Evolutionary conservation across 2,888 invertebrate species (phyloP).

Genomic region (Protonemura montana): DNA sequence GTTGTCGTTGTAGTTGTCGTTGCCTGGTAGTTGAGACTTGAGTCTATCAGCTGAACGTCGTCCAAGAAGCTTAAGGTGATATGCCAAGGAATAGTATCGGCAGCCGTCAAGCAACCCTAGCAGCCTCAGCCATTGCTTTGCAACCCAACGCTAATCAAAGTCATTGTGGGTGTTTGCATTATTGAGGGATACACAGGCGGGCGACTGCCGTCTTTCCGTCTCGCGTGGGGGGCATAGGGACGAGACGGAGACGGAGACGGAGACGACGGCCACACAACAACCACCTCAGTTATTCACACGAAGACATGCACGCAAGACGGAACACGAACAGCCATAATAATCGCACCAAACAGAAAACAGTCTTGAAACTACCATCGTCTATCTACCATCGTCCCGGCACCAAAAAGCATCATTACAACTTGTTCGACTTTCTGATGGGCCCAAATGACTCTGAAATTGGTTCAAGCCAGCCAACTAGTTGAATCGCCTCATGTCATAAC

Average conservation of each 20-base stretch:
- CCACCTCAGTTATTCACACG: neutral
- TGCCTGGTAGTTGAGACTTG: slow-evolving; percentile 21
- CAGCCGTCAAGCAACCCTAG: neutral
- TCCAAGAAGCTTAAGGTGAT: neutral
- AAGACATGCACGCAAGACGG: neutral
- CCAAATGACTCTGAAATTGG: neutral
- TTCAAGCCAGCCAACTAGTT: neutral
- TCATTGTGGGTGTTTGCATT: slow-evolving; percentile 30
- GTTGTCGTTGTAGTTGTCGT: slow-evolving; percentile 17
- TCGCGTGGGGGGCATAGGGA: neutral
- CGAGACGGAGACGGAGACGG: neutral
- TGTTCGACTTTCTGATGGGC: slow-evolving; percentile 2
- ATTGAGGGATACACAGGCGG: neutral
- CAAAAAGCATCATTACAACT: slow-evolving; percentile 15
- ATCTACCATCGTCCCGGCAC: neutral
- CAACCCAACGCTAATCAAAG: slow-evolving; percentile 30
- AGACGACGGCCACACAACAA: neutral
- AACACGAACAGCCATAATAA: neutral
- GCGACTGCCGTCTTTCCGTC: neutral
- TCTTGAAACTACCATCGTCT: neutral
- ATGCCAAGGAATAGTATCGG: neutral
- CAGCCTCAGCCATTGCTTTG: neutral
- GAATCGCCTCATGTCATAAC: neutral
- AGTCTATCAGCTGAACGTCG: neutral
- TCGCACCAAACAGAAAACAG: neutral